A percentile compares a stretch with the other conserved stretches of the same genome.
phyloP scores from a whole-genome alignment of 1,140 invertebrate genomes.

The Drosophila teissieri region DNA sequence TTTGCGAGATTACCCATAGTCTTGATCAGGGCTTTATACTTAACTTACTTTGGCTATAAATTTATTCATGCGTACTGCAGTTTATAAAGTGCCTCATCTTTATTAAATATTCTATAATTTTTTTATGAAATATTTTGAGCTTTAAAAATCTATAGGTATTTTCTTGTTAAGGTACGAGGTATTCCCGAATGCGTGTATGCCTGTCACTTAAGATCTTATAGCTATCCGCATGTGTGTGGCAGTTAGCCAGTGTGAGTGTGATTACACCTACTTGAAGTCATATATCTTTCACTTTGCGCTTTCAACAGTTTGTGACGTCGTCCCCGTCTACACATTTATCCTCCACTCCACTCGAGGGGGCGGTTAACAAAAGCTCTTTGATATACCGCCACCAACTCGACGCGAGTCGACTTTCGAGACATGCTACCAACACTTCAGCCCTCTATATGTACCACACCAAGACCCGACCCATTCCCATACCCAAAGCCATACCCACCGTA shows the following conservation, averaged over 20 bases:
- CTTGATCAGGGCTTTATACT: too few relatives aligned
- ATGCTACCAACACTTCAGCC: constrained; percentile 65
- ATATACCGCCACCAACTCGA: constrained; percentile 65
- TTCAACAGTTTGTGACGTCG: constrained; percentile 80
- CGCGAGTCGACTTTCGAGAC: constrained; percentile 57
- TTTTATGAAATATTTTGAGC: neutral
- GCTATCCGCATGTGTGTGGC: constrained; percentile 24
- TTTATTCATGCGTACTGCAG: too few relatives aligned
- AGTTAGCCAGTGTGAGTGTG: constrained; percentile 55
- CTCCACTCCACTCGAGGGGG: constrained; percentile 42
- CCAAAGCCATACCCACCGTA: neutral
- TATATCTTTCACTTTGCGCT: constrained; percentile 82
- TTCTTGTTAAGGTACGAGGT: neutral
- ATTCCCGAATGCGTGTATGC: neutral
- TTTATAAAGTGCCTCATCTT: too few relatives aligned
- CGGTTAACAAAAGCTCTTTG: constrained; percentile 73
- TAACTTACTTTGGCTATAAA: neutral
- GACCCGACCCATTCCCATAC: neutral
- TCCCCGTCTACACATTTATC: constrained; percentile 70
- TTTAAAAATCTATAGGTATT: neutral
- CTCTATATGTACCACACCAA: constrained; percentile 1
- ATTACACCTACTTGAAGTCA: constrained; percentile 83
- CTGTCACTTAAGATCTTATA: constrained; percentile 3
- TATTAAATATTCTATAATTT: too few relatives aligned
- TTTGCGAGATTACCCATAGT: too few relatives aligned